phyloP scores from a whole-genome alignment of 2,113 vertebrate genomes.

The Tricholaema leucomelas region DNA sequence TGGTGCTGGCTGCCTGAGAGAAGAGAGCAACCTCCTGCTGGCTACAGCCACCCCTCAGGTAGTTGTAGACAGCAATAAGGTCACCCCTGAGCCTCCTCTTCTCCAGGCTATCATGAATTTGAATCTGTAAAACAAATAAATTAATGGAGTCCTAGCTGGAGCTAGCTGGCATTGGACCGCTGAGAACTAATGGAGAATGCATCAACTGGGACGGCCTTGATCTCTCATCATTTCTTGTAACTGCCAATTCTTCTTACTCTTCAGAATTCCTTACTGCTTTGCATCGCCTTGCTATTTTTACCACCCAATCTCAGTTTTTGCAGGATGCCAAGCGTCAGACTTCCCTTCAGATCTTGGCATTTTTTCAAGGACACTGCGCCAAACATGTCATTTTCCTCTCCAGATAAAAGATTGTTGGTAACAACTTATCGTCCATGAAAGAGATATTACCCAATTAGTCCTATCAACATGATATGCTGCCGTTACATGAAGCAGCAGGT shows the following conservation, averaged over 20 bases:
- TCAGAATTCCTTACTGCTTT: background rate
- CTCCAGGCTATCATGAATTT: too few relatives aligned
- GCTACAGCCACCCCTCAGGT: too few relatives aligned
- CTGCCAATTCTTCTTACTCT: accelerated
- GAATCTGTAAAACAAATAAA: too few relatives aligned
- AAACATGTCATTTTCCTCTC: constrained; percentile 1
- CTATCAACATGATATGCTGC: accelerated
- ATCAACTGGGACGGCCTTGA: background rate
- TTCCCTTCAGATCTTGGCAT: background rate
- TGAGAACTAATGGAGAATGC: background rate
- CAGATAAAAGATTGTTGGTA: background rate
- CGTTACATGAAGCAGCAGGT: background rate
- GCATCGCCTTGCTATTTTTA: background rate
- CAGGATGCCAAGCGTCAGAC: background rate
- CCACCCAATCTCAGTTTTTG: background rate
- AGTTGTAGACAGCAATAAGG: too few relatives aligned
- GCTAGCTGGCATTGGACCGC: background rate
- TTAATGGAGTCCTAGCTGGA: background rate
- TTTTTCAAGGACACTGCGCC: background rate
- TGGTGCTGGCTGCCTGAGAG: too few relatives aligned
- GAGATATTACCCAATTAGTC: background rate
- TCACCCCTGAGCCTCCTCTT: too few relatives aligned
- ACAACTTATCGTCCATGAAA: background rate
- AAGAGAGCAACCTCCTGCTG: too few relatives aligned
- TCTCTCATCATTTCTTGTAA: background rate